Conservation (phyloP, 2,113 vertebrate species). For the Geococcyx californianus region DNA sequence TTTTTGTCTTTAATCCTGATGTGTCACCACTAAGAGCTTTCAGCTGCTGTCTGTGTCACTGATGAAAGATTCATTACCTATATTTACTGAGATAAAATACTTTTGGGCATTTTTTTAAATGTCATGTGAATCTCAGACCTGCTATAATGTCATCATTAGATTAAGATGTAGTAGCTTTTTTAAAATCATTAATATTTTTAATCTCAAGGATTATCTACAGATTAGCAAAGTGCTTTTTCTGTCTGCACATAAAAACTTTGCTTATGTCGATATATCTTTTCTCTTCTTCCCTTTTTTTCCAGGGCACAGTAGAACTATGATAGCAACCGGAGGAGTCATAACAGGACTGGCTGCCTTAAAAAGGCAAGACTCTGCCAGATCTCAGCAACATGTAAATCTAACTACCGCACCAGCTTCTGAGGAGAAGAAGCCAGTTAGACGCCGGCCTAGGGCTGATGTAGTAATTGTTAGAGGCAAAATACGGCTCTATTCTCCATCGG, state of each 20-base stretch:
- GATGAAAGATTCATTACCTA: background rate
- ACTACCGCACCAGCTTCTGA: conserved; percentile 58
- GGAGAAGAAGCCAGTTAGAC: conserved; percentile 80
- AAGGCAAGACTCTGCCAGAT: conserved; percentile 94
- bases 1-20: background rate
- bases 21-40: background rate
- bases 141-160: background rate
- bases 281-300: background rate
- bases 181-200: background rate
- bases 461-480: conserved; percentile 94
- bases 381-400: conserved; percentile 84
- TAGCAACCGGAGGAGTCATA: conserved; percentile 95
- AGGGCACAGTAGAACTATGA: conserved; percentile 82
- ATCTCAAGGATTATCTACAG: background rate
- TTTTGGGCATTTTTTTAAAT: background rate
- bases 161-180: background rate
- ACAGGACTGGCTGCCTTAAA: conserved; percentile 97
- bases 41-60: background rate
- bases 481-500: conserved; percentile 92
- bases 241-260: background rate
- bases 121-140: background rate
- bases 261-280: background rate
- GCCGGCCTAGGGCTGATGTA: conserved; percentile 88
- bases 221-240: background rate
- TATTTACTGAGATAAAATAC: background rate